Evolutionary conservation across 2,113 vertebrate genomes (phyloP), one percentile per base, ranked within the genome.

Genomic region (Amazona vittata): DNA sequence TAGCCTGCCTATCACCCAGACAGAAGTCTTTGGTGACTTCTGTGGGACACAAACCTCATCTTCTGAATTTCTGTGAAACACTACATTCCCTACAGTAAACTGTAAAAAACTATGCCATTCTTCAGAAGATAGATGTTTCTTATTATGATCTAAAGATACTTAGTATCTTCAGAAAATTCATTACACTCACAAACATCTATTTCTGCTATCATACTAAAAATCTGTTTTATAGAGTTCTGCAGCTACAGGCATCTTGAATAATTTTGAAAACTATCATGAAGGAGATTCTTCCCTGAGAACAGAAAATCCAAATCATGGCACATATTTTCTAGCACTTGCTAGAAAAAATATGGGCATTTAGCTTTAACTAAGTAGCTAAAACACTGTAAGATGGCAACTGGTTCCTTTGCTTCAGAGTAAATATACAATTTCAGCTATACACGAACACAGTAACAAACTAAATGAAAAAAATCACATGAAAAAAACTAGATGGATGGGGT

Each of bases 401-500:
- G 33, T 91, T 96, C 69, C 81, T 95, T 89, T 94, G 65, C 50
- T 90, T 88, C 65, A 59, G 13, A 77, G 44, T 65, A 83, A 88
- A 50, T 57, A 64, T 1, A 22, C 7, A 16, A 85, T 57, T 89
- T 91, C 43, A 96, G 41, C 49, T 86, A 92, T 37, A 85, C 14
- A 64, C 69, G 37, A 68, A 79, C 33, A 74, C 21, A 68, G 52
- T 78, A 95, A 65, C 47, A 79, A 94, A 75, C 8, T 24, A 86
- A 94, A 94, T 55, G 70, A 90, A 76, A 83, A 83, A 96, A 80
- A 7, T 71, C 80, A 44, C 12, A 46, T 10, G 67, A 92, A 86
- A 89, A 82, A 88, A 76, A 50, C 55, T 63, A 83, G 71, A 55
- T 87, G 19, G 3, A 86, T 37, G 13, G 7, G 2, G 2, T 73